phyloP scores from a whole-genome alignment of 2,797 vertebrate genomes.

The Falco berigora region DNA sequence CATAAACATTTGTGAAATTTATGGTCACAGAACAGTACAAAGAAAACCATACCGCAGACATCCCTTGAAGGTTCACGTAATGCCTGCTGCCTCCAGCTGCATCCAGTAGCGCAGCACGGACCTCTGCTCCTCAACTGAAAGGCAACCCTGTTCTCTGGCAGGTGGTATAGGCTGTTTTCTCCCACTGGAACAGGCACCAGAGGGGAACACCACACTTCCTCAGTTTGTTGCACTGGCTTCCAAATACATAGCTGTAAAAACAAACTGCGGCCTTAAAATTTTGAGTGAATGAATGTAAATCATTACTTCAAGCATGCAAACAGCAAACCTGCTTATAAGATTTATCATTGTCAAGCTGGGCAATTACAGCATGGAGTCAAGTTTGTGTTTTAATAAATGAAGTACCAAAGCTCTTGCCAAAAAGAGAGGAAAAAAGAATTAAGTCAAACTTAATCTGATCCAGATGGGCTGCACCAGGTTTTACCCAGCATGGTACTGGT shows the following conservation, averaged over 20 bases:
- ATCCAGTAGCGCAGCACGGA: not conserved
- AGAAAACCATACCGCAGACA: not conserved
- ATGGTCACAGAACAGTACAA: not conserved
- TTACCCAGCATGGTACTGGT: not conserved
- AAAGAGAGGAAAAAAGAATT: not conserved
- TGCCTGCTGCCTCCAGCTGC: not conserved
- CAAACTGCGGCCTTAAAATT: not conserved
- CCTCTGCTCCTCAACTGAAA: not conserved
- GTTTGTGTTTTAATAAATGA: conserved; percentile 35
- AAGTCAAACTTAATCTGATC: conserved; percentile 33
- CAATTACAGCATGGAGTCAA: not conserved
- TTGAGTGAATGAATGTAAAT: not conserved
- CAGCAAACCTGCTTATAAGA: conserved; percentile 17
- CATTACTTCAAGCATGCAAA: not conserved
- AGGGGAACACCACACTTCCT: not conserved
- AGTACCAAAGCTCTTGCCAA: not conserved
- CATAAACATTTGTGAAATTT: not conserved
- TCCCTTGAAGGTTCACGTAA: not conserved
- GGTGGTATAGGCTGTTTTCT: not conserved
- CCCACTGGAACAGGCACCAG: not conserved
- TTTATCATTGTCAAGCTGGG: conserved; percentile 44
- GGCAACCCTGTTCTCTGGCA: rapidly evolving
- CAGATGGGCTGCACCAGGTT: conserved; percentile 41
- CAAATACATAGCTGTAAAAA: not conserved
- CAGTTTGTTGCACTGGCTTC: not conserved